These are phyloP conservation scores for Calameuta idolon DNA, from an alignment of 2,888 invertebrate genomes.

Conservation along the genomic window DNA sequence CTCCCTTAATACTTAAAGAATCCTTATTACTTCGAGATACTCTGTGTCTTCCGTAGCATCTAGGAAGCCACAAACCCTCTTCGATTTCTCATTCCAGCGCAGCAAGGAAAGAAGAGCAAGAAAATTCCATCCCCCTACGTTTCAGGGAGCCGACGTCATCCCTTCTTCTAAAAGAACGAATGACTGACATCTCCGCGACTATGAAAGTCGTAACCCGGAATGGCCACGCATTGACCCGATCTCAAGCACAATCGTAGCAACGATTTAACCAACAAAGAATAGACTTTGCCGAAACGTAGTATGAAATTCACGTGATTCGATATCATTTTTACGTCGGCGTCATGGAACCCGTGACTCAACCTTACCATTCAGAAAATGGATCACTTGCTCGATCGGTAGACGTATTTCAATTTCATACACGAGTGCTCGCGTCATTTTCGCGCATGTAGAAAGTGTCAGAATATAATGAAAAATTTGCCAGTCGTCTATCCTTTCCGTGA, in stretches of 20 bases:
- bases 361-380: slow-evolving; percentile 35
- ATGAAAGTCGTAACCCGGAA: not conserved
- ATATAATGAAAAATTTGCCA: slow-evolving; percentile 58
- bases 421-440: slow-evolving; percentile 53
- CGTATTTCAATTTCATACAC: slow-evolving; percentile 60
- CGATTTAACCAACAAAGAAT: not conserved
- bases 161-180: not conserved
- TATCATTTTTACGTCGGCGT: slow-evolving; percentile 34
- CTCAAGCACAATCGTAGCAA: not conserved
- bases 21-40: not conserved
- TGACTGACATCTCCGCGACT: not conserved
- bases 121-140: not conserved
- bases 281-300: not conserved
- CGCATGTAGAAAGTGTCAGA: slow-evolving; percentile 49
- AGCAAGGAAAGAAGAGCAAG: not conserved
- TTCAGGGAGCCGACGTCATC: not conserved
- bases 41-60: not conserved
- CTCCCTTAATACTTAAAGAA: not conserved
- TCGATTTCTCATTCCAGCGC: not conserved
- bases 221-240: not conserved
- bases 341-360: slow-evolving; percentile 12
- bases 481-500: slow-evolving; percentile 13
- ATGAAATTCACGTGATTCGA: slow-evolving; percentile 29
- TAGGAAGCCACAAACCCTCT: not conserved
- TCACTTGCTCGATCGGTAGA: slow-evolving; percentile 49